Base-by-base conservation (phyloP, 2,797 vertebrate species). In the Chloroceryle amazona region DNA sequence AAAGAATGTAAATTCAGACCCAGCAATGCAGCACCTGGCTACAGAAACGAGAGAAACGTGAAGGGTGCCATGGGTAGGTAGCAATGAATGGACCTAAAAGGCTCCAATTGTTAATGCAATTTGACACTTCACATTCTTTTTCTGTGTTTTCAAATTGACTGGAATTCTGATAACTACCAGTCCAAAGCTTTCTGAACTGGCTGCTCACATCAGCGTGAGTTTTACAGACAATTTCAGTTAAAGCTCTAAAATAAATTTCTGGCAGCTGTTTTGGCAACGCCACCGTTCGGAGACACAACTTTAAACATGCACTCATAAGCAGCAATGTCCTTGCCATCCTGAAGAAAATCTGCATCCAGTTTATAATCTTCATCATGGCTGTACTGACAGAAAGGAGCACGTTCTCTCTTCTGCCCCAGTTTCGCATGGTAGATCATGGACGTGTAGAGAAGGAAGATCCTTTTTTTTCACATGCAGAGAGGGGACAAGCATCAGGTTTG, bases 1-100 rank as follows among this genome's bases (percentile, higher is more conserved):
- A 67, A 90, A 47, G 44, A 93, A 90, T 61, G 28, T 51, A 81
- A 89, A 66, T 74, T 80, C 44, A 51, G 35, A 63, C 10, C n/a
- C 5, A 9, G 47, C 28, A 85, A 0, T 19, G 31, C 13, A 67
- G 13, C 31, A 57, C 17, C 33, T 80, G 37, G 33, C 9, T 78
- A 37, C 26, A 63, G 46, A 93, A 80, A 13, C 72, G 41, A 86
- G 8, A 57, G 11, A 82, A 93, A 49, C 29, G 4, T 41, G 31
- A 86, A 81, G 88, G 63, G 22, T 78, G 35, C 9, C 18, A 6
- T 13, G 39, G 11, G 37, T 37, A 62, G 13, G 28, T 41, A 83
- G 18, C 31, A 78, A 23, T 68, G 31, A 83, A 22, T 41, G 41
- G 5, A 63, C 19, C 17, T 52, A 42, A 83, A 31, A 2, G 8